Base-by-base conservation (phyloP, 2,888 invertebrate species). In the Elysia crispata region DNA sequence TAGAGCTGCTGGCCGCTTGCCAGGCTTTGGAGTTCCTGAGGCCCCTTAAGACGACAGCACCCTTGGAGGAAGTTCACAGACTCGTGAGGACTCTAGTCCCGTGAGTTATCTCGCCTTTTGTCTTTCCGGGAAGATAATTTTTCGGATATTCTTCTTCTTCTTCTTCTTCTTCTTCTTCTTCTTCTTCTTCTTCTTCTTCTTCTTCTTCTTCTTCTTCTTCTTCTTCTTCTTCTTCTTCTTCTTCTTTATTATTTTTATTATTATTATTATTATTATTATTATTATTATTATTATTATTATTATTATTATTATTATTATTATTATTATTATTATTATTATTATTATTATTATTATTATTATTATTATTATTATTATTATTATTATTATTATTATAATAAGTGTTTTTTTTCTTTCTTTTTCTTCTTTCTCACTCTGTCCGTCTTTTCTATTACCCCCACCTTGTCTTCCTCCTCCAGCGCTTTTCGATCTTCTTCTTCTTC, bases 1-100 rank as follows among this genome's bases (percentile, higher is more conserved):
- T 95, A 85, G 95, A 95, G 87, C 90, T 95, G 64, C 87, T 95
- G 70, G 94, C 94, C 5, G 95, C 95, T 5, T 95, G 95, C 86
- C 95, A 95, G 89, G 95, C 94, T 11, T 93, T 95, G 70, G 95
- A 95, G 89, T 95, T 95, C 88, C 91, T 95, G 60, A 91, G 95
- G 50, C 95, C 95, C 0, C 89, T 95, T 76, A 94, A 93, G 86
- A 94, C 94, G 8, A 95, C 95, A 0, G 92, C 92, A 15, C 95
- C 95, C 0, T 90, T 95, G 67, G 95, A 95, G 87, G 94, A 94
- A 83, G 94, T 95, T n/a, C 94, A 94, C 89, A 92, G 93, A 79
- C 91, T 94, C 1, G 94, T 95, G 6, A 91, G 95, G 62, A 92
- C 92, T 28, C 87, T 90, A 6, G 91, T 84, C 25, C 83, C 83